Base-by-base conservation (phyloP, 2,113 vertebrate genomes). In the Panthera leo region DNA sequence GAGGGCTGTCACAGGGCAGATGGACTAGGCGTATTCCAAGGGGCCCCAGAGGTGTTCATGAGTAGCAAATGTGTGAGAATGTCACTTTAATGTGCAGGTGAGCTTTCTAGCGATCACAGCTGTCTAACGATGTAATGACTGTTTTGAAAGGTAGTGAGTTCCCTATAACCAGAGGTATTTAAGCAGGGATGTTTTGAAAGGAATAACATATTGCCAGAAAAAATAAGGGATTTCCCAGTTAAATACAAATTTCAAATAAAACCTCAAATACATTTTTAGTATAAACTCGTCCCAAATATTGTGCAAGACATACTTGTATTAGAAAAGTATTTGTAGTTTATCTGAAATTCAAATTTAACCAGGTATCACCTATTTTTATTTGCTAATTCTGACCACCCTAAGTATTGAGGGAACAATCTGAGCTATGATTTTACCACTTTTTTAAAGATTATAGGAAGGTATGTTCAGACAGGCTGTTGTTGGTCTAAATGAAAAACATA, bases 401-500 rank as follows among this genome's bases (percentile, higher is more conserved):
- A 53, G 61, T 83, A 85, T 82, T 71, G 45, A 39, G 10, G 31
- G 85, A 88, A 76, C 53, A 36, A 29, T 36, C 85, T 79, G 45
- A 27, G 82, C 67, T 94, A 34, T 76, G 85, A 92, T 82, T 92
- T 92, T 95, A 55, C 71, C 73, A 75, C 25, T 85, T 71, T 89
- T 97, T 92, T 88, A 63, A 97, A 96, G 97, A 97, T 96, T 96
- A 0, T 13, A 97, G 95, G 88, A 94, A 98, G 97, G 97, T 98
- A 94, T 95, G 91, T 76, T 97, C 96, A 98, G 98, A 95, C 36
- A 96, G 97, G 61, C 89, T 94, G 55, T 93, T 97, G 87, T 97
- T 98, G 94, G 97, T 98, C 97, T 97, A 98, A 98, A 98, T 90
- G 97, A 98, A 99, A 99, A 99, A 96, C 97, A 98, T 95, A 98